Base-by-base conservation (phyloP, 53 echinoderm and acorn worm species). In the Luidia sarsii region DNA sequence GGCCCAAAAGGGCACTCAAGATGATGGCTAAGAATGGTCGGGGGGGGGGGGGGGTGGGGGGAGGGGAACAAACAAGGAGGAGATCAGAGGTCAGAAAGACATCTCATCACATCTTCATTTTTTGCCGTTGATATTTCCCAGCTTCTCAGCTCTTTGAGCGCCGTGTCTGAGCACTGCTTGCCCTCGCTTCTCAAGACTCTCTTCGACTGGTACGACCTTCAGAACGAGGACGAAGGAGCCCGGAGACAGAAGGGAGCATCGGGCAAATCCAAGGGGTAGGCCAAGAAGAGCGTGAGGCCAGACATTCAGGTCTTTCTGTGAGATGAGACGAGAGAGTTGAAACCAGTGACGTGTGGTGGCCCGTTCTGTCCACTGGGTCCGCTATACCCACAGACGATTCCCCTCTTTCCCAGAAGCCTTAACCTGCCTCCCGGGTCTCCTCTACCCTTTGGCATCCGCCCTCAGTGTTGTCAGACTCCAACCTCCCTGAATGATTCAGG, bases 181-280 rank as follows among this genome's bases (percentile, higher is more conserved):
- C 97, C 97, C 31, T 97, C 97, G 1, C 71, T 97, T 28, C 88
- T 97, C 28, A 93, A 91, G 77, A 93, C 93, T 3, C 67, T 97
- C 20, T 97, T 97, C 93, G 97, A 97, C 35, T 97, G 97, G 97
- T 97, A 97, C 66, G 88, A 88, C 37, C 86, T 97, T 14, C 97
- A 97, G 65, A 97, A 94, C 75, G 97, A 93, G 24, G 97, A 91
- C 30, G 93, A 93, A n/a, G 93, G 91, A 15, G 31, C 79, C 9
- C 69, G 88, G 34, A 73, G 87, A 57, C 93, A 97, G 80, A 92
- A 92, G 48, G 84, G 84, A 39, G 86, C 80, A 5, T 65, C 90
- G 8, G 54, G 80, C 46, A 92, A 95, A 71, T 90, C 87, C 52
- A 95, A 95, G 69, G 95, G 92, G 95, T 95, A 79, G 82, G 93